Percentiles rank a stretch among this genome's conserved stretches.
These are phyloP conservation scores for Rhea americana DNA, from an alignment of 2,113 vertebrate species.

Conservation along the genomic window DNA sequence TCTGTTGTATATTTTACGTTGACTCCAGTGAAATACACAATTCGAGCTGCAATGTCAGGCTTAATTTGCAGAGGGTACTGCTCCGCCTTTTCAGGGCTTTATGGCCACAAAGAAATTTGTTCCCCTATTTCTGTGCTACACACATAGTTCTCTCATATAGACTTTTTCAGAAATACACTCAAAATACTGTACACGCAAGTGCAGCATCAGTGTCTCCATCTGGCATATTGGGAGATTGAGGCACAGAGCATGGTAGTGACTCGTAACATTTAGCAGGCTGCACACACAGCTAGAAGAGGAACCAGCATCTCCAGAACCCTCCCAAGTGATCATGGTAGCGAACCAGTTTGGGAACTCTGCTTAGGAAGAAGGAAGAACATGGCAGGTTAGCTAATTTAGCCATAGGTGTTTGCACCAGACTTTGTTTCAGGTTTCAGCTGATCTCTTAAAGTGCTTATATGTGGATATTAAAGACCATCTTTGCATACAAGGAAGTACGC, in stretches of 20 bases:
- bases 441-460: neutral
- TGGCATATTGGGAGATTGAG: neutral
- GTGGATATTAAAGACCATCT: neutral
- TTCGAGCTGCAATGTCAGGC: neutral
- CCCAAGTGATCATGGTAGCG: neutral
- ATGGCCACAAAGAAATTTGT: neutral
- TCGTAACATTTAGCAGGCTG: neutral
- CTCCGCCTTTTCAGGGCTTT: neutral
- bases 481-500: neutral
- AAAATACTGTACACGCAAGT: neutral
- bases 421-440: neutral
- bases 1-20: neutral
- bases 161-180: neutral
- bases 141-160: accelerated
- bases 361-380: neutral
- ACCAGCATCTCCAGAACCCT: neutral
- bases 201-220: neutral
- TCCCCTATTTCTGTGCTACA: neutral
- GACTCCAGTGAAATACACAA: neutral
- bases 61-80: neutral
- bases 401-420: neutral
- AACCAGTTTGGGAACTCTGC: neutral
- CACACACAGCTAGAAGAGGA: neutral
- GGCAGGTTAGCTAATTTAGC: neutral
- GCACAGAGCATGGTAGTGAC: neutral